phyloP scores from a whole-genome alignment of 1,140 invertebrate genomes.

The Achroia grisella region DNA sequence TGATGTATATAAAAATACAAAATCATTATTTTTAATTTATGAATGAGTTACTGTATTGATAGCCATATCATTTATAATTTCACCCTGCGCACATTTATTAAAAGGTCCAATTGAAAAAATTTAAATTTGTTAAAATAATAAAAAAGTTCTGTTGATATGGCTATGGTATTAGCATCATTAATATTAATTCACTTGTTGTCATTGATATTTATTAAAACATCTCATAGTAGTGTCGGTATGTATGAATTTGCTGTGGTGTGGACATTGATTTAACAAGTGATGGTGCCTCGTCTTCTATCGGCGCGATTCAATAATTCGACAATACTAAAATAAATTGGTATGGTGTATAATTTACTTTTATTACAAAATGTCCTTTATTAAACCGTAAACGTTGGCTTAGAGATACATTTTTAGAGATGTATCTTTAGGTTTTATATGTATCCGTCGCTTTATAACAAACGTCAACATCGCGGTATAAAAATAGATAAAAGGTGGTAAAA shows the following conservation, averaged over 20 bases:
- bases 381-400: background rate
- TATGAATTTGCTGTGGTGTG: constrained; percentile 9
- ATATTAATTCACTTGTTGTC: background rate
- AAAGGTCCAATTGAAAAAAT: too few relatives aligned
- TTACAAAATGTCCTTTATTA: background rate
- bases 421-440: too few relatives aligned
- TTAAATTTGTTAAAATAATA: too few relatives aligned
- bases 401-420: too few relatives aligned
- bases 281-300: constrained; percentile 4
- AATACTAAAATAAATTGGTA: constrained; percentile 56
- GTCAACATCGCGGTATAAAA: too few relatives aligned
- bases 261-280: constrained; percentile 2
- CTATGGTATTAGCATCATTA: constrained; percentile 5
- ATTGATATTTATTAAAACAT: constrained; percentile 14
- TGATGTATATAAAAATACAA: constrained; percentile 7
- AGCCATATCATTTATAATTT: constrained; percentile 1
- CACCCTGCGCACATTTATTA: too few relatives aligned
- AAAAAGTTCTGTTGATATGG: constrained; percentile 3
- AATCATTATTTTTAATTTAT: constrained; percentile 5
- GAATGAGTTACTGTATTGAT: constrained; percentile 3
- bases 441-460: too few relatives aligned
- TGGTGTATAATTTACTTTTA: constrained; percentile 26
- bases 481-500: too few relatives aligned
- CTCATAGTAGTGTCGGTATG: constrained; percentile 8
- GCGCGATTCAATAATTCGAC: constrained; percentile 34